Evolutionary conservation across 2,113 vertebrate species (phyloP).

Genomic region (Rafetus swinhoei): DNA sequence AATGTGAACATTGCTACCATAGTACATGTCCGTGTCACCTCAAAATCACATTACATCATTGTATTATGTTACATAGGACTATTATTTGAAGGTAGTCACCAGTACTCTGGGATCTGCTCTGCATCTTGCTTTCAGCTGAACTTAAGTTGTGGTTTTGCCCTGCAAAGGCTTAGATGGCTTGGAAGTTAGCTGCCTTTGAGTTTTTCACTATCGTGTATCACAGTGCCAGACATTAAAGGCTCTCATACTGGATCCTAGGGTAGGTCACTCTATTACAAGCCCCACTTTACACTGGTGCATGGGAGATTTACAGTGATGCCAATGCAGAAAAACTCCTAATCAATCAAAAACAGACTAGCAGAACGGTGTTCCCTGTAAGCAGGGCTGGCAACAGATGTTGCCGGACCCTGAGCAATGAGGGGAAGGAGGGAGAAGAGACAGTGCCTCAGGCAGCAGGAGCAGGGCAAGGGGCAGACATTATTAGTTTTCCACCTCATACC

Average conservation of each 20-base stretch:
- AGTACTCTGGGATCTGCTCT: neutral
- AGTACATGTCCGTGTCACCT: neutral
- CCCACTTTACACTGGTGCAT: neutral
- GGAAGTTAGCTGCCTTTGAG: neutral
- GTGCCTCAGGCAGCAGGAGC: too few species aligned
- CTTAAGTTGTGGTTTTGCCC: neutral
- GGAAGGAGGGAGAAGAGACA: too few species aligned
- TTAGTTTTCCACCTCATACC: too few species aligned
- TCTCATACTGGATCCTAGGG: too few species aligned
- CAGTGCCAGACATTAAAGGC: neutral
- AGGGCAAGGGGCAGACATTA: too few species aligned
- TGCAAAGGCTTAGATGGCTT: neutral
- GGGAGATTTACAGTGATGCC: neutral
- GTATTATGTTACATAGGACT: neutral
- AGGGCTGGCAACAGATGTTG: too few species aligned
- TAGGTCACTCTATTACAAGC: neutral
- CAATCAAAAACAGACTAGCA: neutral
- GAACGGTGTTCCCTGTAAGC: neutral
- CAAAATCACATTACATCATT: neutral
- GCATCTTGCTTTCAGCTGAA: neutral
- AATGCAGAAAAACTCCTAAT: neutral
- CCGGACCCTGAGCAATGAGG: too few species aligned
- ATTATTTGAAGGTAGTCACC: neutral
- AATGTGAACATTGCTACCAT: neutral
- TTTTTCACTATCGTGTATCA: neutral